These are phyloP conservation scores for Drymodes brunneopygia DNA, from an alignment of 2,113 vertebrate genomes.

Conservation along the genomic window DNA sequence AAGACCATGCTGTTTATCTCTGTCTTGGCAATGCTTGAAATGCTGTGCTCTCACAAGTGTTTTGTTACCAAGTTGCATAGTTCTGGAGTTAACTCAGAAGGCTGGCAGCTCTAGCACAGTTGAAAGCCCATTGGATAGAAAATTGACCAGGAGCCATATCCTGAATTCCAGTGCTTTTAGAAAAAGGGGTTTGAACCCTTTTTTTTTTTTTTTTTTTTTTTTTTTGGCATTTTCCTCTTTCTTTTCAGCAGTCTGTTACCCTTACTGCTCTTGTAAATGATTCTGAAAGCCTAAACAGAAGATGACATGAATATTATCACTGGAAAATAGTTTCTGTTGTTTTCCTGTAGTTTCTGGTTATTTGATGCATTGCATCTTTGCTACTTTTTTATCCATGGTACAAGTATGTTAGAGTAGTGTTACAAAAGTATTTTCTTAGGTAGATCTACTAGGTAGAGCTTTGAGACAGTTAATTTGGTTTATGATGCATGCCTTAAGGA, in stretches of 20 bases:
- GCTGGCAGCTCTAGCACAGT: not conserved
- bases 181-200: not conserved
- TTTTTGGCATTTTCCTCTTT: not conserved
- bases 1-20: not conserved
- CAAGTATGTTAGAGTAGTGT: fast-evolving
- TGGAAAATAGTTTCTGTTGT: not conserved
- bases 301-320: not conserved
- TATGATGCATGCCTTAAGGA: not conserved
- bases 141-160: not conserved
- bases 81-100: slow-evolving; percentile 24
- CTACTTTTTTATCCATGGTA: not conserved
- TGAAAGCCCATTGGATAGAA: not conserved
- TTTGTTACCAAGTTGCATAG: slow-evolving; percentile 8
- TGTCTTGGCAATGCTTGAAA: not conserved
- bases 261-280: not conserved
- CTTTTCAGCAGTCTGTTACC: not conserved
- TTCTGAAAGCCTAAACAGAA: not conserved
- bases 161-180: not conserved
- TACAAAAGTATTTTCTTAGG: not conserved
- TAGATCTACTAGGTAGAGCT: not conserved
- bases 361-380: not conserved
- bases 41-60: slow-evolving; percentile 28
- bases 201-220: not conserved
- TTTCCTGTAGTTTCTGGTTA: not conserved
- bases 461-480: not conserved